Conservation (phyloP, 2,888 invertebrate genomes). For the Mesorhabditis spiculigera region DNA sequence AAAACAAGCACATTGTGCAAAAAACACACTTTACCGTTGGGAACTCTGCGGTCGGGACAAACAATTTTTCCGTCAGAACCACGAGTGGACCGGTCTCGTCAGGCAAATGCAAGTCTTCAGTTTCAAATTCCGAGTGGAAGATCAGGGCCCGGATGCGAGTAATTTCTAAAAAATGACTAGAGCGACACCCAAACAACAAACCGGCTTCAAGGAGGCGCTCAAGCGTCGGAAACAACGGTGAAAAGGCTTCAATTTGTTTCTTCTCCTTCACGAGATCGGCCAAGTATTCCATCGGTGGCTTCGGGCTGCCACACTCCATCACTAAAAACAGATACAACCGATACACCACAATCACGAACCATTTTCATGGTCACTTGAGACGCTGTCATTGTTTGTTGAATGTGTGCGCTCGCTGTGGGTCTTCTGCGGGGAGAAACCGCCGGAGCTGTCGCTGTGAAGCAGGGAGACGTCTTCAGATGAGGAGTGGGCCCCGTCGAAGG, state of each 20-base stretch:
- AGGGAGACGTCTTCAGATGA: too few relatives aligned
- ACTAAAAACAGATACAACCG: too few relatives aligned
- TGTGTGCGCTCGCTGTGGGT: too few relatives aligned
- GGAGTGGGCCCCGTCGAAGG: too few relatives aligned
- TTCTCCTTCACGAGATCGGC: slow-evolving; percentile 46
- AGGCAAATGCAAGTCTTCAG: background rate
- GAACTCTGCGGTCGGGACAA: slow-evolving; percentile 98
- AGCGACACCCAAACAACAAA: slow-evolving; percentile 12
- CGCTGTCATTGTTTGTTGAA: too few relatives aligned
- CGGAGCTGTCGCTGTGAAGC: too few relatives aligned
- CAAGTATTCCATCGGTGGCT: slow-evolving; percentile 32
- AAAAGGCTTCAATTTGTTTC: slow-evolving; percentile 45
- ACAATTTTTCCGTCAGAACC: slow-evolving; percentile 95
- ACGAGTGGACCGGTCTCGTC: slow-evolving; percentile 66
- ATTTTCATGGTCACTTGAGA: too few relatives aligned
- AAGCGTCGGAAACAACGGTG: slow-evolving; percentile 44
- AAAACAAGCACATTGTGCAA: slow-evolving; percentile 63
- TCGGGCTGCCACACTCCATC: too few relatives aligned
- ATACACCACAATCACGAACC: too few relatives aligned
- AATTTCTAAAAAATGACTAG: slow-evolving; percentile 75
- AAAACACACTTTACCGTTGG: slow-evolving; percentile 81
- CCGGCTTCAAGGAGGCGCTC: slow-evolving; percentile 51
- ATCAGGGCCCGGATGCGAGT: slow-evolving; percentile 91
- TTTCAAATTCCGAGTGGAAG: slow-evolving; percentile 60
- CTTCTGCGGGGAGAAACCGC: too few relatives aligned